phyloP scores from a whole-genome alignment of 1,140 invertebrate genomes.

The Drosophila lowei region DNA sequence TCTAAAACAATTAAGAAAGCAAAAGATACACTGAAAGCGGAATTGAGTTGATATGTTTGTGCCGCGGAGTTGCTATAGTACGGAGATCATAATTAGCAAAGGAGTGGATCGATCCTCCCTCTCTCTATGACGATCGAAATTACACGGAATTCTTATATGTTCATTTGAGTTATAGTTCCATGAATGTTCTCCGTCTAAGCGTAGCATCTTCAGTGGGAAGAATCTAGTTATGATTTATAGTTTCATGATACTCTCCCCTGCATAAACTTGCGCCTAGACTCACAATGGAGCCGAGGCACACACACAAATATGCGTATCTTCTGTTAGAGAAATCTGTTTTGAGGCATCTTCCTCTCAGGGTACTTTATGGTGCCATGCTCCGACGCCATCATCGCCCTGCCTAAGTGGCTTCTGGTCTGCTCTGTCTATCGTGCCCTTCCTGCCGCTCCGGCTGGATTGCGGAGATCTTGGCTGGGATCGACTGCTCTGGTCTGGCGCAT shows the following conservation, averaged over 20 bases:
- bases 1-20: slow-evolving; percentile 72
- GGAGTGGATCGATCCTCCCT: too few relatives aligned
- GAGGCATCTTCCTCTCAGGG: slow-evolving; percentile 30
- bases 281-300: background rate
- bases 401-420: slow-evolving; percentile 55
- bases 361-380: slow-evolving; percentile 41
- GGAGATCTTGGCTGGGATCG: slow-evolving; percentile 5
- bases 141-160: too few relatives aligned
- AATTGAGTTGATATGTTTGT: slow-evolving; percentile 1
- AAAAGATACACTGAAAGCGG: slow-evolving; percentile 50
- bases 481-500: background rate
- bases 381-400: slow-evolving; percentile 57
- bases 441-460: slow-evolving; percentile 1
- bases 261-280: too few relatives aligned
- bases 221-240: too few relatives aligned
- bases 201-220: too few relatives aligned
- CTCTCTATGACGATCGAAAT: too few relatives aligned
- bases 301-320: slow-evolving; percentile 10
- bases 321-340: slow-evolving; percentile 12
- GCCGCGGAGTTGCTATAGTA: background rate
- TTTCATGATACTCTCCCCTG: too few relatives aligned
- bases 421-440: background rate
- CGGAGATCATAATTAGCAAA: background rate
- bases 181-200: too few relatives aligned
- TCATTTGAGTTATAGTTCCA: too few relatives aligned